Base-by-base conservation (phyloP, 2,113 vertebrate species). In the Crocuta crocuta region DNA sequence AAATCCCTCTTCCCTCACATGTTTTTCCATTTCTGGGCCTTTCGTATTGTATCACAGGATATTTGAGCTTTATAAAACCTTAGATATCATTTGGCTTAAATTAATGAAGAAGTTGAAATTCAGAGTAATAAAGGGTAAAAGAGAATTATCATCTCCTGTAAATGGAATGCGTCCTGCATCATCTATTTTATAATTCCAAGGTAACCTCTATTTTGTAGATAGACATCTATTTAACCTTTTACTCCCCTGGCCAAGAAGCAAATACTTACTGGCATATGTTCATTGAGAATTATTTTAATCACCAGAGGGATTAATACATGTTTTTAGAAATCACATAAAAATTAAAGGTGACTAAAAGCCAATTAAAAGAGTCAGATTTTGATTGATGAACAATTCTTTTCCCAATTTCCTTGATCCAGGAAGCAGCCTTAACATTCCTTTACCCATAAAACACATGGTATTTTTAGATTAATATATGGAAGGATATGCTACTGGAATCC, bases 271-370 rank as follows among this genome's bases (percentile, higher is more conserved):
- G 43, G 43, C 43, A 45, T 70, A 45, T 9, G 63, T 71, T 76
- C n/a, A 33, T 39, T 88, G 43, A 91, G 28, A 88, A 89, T 53
- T 85, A 76, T 70, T 96, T 97, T 78, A 91, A 76, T 95, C 80
- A 88, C 48, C 24, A 78, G 35, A 35, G 21, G 58, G 28, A 71
- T 91, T 91, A 65, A 85, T 65, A 71, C 0, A 76, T 58, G 35
- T 96, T 93, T 76, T 58, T 26, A 84, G 63, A 97, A 83, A 65
- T 24, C 17, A 84, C 24, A 26, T 90, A 61, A 74, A 89, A 94
- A 73, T 74, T 74, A 73, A 87, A 4, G 33, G 24, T 83, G 70
- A 94, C 93, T 83, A 76, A 94, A 96, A 82, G 2, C 0, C 45
- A 87, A 70, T 55, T 79, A 65, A 93, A 55, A 39, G 26, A 96